phyloP scores from a whole-genome alignment of 92 coral and sea anemone species.

The Epizoanthus rinbou region DNA sequence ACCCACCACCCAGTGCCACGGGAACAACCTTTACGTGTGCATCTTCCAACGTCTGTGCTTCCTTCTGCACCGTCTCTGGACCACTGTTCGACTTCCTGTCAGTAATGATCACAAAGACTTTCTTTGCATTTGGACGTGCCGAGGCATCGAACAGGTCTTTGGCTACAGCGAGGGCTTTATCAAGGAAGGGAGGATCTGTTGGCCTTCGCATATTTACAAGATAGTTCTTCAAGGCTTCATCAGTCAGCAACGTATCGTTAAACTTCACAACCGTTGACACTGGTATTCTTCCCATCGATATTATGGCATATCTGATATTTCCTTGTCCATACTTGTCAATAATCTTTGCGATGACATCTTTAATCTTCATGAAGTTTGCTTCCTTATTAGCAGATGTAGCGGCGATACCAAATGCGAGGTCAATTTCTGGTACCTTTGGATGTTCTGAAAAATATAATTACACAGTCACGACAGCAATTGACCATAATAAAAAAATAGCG shows the following conservation, averaged over 20 bases:
- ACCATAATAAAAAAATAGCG: too few species aligned
- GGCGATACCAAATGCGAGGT: conserved; percentile 35
- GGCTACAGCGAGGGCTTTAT: conserved; percentile 67
- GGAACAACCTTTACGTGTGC: conserved; percentile 76
- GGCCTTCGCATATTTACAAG: background rate
- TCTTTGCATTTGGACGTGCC: conserved; percentile 29
- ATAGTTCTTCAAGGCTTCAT: conserved; percentile 5
- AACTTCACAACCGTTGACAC: conserved; percentile 9
- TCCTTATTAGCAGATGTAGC: conserved; percentile 25
- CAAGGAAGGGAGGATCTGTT: conserved; percentile 49
- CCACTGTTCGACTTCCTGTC: conserved; percentile 71
- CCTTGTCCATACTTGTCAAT: conserved; percentile 38
- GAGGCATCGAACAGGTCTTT: conserved; percentile 65
- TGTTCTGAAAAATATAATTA: conserved; percentile 11
- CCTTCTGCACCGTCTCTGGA: conserved; percentile 46
- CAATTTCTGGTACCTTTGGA: conserved; percentile 24
- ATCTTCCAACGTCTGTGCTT: conserved; percentile 66
- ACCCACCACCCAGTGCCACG: conserved; percentile 72
- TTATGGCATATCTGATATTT: conserved; percentile 28
- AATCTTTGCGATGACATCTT: conserved; percentile 6
- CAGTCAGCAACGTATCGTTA: conserved; percentile 15
- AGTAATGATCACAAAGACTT: conserved; percentile 77
- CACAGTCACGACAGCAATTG: too few species aligned
- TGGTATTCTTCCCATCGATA: conserved; percentile 26
- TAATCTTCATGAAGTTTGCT: conserved; percentile 22